phyloP scores from a whole-genome alignment of 2,888 invertebrate species.

The Danaus chrysippus region DNA sequence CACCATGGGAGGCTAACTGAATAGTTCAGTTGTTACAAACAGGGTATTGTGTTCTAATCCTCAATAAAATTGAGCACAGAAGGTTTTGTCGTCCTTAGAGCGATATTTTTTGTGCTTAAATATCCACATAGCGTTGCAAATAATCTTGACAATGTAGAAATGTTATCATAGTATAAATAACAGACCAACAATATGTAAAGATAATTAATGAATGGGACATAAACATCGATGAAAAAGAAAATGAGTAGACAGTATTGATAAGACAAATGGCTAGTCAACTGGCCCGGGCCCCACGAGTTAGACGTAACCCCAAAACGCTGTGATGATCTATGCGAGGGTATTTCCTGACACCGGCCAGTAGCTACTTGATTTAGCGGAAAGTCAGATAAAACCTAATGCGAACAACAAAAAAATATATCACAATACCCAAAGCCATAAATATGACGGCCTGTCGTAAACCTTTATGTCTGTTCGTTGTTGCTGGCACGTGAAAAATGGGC shows the following conservation, averaged over 20 bases:
- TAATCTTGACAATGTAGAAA: too few relatives aligned
- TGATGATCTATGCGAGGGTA: constrained; percentile 75
- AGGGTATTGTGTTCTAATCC: constrained; percentile 16
- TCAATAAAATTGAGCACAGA: constrained; percentile 6
- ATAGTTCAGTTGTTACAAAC: constrained; percentile 8
- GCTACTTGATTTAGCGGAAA: constrained; percentile 80
- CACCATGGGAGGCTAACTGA: constrained; percentile 13
- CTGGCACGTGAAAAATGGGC: constrained; percentile 75
- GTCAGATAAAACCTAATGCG: constrained; percentile 79
- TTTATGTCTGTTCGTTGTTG: constrained; percentile 74
- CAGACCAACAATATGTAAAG: too few relatives aligned
- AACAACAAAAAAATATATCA: constrained; percentile 78
- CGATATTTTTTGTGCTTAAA: not conserved
- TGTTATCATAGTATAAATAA: too few relatives aligned
- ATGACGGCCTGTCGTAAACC: constrained; percentile 78
- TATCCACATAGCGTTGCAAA: too few relatives aligned
- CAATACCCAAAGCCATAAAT: constrained; percentile 76
- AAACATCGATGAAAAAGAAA: constrained; percentile 41
- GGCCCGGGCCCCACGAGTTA: constrained; percentile 54
- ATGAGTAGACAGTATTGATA: constrained; percentile 55
- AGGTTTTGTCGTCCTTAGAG: constrained; percentile 3
- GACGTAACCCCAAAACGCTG: constrained; percentile 70
- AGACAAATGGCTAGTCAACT: constrained; percentile 54
- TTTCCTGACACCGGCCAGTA: constrained; percentile 78
- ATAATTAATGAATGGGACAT: constrained; percentile 5